These are phyloP conservation scores for Macrocentrus cingulum DNA, from an alignment of 1,140 invertebrate genomes.

Conservation along the genomic window DNA sequence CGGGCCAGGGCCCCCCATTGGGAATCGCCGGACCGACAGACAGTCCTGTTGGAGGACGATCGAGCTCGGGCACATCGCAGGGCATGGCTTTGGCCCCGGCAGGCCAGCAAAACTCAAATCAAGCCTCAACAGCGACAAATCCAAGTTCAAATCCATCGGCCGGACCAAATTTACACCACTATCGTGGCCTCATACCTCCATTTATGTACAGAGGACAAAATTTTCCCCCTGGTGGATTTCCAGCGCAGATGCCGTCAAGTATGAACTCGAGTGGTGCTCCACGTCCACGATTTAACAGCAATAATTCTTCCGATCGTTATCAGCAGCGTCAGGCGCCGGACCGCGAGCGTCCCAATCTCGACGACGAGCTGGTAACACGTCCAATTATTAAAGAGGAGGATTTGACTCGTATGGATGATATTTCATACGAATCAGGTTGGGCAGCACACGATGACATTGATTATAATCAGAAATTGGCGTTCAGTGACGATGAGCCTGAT, in stretches of 20 bases:
- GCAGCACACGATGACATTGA: constrained; percentile 89
- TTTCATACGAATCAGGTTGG: constrained; percentile 87
- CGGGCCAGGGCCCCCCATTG: constrained; percentile 62
- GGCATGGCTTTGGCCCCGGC: constrained; percentile 64
- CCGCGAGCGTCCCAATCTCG: constrained; percentile 42
- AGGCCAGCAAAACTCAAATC: constrained; percentile 61
- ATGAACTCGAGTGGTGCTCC: constrained; percentile 45
- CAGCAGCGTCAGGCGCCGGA: constrained; percentile 37
- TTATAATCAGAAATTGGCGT: constrained; percentile 92
- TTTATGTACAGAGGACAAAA: constrained; percentile 64
- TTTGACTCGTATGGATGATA: constrained; percentile 87
- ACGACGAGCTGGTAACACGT: constrained; percentile 61
- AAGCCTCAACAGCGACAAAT: constrained; percentile 50
- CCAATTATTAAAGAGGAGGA: constrained; percentile 93
- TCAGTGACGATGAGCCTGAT: constrained; percentile 86
- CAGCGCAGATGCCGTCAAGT: constrained; percentile 53
- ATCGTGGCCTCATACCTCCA: constrained; percentile 73
- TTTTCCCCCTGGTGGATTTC: constrained; percentile 52
- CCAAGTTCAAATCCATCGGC: constrained; percentile 46
- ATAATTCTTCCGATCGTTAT: constrained; percentile 52
- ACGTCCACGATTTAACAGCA: constrained; percentile 54
- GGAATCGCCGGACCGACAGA: constrained; percentile 40
- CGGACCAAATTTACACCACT: constrained; percentile 59
- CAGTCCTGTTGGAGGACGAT: constrained; percentile 54
- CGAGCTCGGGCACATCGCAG: constrained; percentile 59